Percentiles rank a stretch among this genome's conserved stretches.
These are phyloP conservation scores for Napeogenes inachia DNA, from an alignment of 2,888 invertebrate species.

Conservation along the genomic window DNA sequence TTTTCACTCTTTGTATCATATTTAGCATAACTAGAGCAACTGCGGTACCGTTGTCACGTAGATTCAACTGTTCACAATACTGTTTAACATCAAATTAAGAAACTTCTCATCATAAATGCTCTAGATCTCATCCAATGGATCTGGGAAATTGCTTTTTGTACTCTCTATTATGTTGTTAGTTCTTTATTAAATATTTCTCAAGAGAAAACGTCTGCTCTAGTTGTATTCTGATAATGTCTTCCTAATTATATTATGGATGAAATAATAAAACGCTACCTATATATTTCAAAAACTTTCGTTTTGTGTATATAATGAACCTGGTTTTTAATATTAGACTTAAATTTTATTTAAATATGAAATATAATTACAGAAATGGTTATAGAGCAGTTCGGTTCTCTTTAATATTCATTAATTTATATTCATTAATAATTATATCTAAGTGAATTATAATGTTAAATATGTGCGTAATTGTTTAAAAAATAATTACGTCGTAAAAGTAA, in stretches of 20 bases:
- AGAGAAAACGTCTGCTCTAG: constrained; percentile 54
- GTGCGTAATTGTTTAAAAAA: too few relatives aligned
- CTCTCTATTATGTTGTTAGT: constrained; percentile 54
- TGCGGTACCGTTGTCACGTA: constrained; percentile 42
- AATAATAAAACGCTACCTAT: too few relatives aligned
- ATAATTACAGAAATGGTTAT: too few relatives aligned
- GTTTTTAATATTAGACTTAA: too few relatives aligned
- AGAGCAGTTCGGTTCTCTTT: too few relatives aligned
- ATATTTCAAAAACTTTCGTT: too few relatives aligned
- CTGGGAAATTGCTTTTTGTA: constrained; percentile 63
- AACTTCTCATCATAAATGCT: constrained; percentile 47
- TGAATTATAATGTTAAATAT: too few relatives aligned
- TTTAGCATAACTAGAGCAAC: constrained; percentile 49
- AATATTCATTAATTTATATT: too few relatives aligned
- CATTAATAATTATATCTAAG: too few relatives aligned
- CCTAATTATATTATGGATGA: constrained; percentile 12
- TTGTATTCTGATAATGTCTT: constrained; percentile 41
- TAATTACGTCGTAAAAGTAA: too few relatives aligned
- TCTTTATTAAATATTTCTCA: constrained; percentile 52
- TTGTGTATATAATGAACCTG: too few relatives aligned
- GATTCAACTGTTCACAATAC: constrained; percentile 8
- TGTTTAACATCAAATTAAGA: constrained; percentile 48
- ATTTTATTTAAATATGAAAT: too few relatives aligned
- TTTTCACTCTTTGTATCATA: constrained; percentile 6
- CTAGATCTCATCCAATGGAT: constrained; percentile 59